Conservation (phyloP, 2,113 vertebrate species). For the Petrocephalus zakoni region DNA sequence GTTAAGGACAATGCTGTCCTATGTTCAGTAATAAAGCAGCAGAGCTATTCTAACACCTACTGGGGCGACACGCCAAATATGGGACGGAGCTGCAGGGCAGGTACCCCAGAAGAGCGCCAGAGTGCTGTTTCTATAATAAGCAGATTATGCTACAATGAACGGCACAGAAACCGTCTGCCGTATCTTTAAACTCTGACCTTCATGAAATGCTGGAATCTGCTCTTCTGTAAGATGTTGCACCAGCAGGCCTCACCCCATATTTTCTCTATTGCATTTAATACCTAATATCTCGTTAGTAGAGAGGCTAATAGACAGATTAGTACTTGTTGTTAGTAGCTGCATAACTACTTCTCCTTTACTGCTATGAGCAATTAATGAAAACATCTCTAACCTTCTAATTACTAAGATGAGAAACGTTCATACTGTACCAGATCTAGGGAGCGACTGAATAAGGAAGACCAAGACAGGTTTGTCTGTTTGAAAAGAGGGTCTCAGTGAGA, state of each 20-base stretch:
- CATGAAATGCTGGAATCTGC: not conserved
- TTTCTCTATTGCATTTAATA: not conserved
- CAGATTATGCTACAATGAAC: not conserved
- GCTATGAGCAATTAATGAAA: not conserved
- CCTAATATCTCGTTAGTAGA: not conserved
- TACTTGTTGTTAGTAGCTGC: not conserved
- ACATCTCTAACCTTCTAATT: not conserved
- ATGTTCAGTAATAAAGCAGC: not conserved
- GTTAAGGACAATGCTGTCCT: not conserved
- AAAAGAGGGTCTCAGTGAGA: slow-evolving; percentile 22
- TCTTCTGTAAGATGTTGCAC: not conserved
- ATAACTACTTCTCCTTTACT: not conserved
- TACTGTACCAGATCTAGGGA: slow-evolving; percentile 39
- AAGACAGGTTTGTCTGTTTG: slow-evolving; percentile 32
- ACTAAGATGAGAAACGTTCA: not conserved
- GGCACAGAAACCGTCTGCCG: not conserved
- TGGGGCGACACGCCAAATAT: not conserved
- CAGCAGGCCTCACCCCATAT: not conserved
- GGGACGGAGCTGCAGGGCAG: not conserved
- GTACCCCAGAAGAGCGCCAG: not conserved
- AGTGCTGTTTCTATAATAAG: not conserved
- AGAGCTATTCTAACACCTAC: not conserved
- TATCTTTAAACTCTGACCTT: not conserved
- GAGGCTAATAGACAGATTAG: not conserved
- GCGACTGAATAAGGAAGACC: slow-evolving; percentile 28